Evolutionary conservation across 2,888 invertebrate genomes (phyloP).

Genomic region (Drosophila merina): DNA sequence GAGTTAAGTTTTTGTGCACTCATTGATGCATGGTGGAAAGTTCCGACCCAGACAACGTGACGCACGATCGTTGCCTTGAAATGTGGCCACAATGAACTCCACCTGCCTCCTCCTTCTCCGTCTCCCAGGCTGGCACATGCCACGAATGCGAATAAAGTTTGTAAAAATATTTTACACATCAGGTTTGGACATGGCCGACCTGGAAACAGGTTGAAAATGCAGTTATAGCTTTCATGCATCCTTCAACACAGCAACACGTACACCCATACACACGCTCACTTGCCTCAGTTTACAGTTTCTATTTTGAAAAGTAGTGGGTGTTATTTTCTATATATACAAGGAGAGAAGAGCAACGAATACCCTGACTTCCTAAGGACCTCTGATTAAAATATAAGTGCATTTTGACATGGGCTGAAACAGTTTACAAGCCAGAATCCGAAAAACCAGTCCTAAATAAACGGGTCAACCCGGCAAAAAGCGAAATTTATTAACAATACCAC

Average conservation of each 20-base stretch:
- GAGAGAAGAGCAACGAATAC: neutral
- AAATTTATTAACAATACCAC: slow-evolving; percentile 11
- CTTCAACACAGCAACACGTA: slow-evolving; percentile 3
- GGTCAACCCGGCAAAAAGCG: neutral
- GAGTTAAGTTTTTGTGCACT: slow-evolving; percentile 6
- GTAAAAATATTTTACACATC: slow-evolving; percentile 42
- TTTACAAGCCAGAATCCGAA: neutral
- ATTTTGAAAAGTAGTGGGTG: neutral
- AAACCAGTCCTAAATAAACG: neutral
- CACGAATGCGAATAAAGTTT: slow-evolving; percentile 45
- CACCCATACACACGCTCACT: no score
- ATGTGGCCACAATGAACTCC: slow-evolving; percentile 38
- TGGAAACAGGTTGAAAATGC: slow-evolving; percentile 47
- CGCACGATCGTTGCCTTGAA: slow-evolving; percentile 46
- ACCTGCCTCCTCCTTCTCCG: neutral
- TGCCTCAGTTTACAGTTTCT: neutral
- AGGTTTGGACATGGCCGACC: slow-evolving; percentile 32
- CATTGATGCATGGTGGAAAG: slow-evolving; percentile 28
- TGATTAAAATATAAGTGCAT: no score
- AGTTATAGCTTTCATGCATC: slow-evolving; percentile 44
- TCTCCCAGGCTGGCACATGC: slow-evolving; percentile 28
- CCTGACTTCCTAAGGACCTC: neutral
- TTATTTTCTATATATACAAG: neutral
- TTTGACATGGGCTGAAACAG: neutral
- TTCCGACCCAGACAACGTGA: slow-evolving; percentile 39